phyloP scores from a whole-genome alignment of 2,797 vertebrate species.

The Lacerta viridis region DNA sequence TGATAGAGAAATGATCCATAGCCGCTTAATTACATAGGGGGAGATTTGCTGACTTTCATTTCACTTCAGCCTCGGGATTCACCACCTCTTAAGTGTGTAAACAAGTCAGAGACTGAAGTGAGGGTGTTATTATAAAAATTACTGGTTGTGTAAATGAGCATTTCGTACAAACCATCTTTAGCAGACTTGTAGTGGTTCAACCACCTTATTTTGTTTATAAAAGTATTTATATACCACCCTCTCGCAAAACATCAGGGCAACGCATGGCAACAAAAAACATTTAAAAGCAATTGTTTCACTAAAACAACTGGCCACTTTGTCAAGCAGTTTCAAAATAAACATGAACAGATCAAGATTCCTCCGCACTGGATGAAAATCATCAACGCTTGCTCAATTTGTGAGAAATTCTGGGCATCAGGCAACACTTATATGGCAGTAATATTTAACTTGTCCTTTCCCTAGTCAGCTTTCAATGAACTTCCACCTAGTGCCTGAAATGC shows the following conservation, averaged over 20 bases:
- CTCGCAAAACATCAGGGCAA: too few species aligned
- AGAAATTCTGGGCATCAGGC: constrained; percentile 65
- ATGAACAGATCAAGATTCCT: constrained; percentile 54
- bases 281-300: too few species aligned
- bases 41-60: not conserved
- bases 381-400: constrained; percentile 51
- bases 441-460: not conserved
- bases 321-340: constrained; percentile 51
- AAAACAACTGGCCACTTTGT: constrained; percentile 37
- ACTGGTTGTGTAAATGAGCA: not conserved
- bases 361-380: constrained; percentile 10
- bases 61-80: not conserved
- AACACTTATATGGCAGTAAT: constrained; percentile 40
- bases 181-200: constrained; percentile 28
- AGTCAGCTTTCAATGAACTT: not conserved
- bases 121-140: constrained; percentile 10
- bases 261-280: too few species aligned
- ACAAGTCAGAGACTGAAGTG: not conserved
- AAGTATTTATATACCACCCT: too few species aligned
- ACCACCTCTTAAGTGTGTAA: not conserved
- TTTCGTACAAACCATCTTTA: not conserved
- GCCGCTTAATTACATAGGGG: not conserved
- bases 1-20: not conserved
- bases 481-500: constrained; percentile 30
- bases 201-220: too few species aligned